Conservation (phyloP, 1,140 invertebrate species). For the Nasonia vitripennis region DNA sequence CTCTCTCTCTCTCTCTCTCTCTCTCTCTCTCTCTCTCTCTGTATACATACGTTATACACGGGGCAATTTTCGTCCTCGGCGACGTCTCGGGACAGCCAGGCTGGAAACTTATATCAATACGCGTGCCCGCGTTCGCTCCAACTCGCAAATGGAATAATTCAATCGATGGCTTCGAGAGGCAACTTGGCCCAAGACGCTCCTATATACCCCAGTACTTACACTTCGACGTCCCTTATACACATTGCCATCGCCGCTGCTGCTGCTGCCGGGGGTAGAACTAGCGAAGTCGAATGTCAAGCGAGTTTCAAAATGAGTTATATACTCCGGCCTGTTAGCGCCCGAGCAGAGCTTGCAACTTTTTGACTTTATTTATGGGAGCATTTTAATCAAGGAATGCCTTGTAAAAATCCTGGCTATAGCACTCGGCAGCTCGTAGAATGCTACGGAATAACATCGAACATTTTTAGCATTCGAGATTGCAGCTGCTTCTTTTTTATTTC, state of each 20-base stretch:
- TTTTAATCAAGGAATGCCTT: neutral
- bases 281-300: neutral
- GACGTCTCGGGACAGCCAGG: neutral
- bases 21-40: neutral
- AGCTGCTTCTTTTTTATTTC: neutral
- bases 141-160: conserved; percentile 41
- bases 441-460: neutral
- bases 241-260: neutral
- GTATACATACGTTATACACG: neutral
- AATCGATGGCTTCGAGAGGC: conserved; percentile 23
- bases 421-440: too few species aligned
- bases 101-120: conserved; percentile 25
- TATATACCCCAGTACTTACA: neutral
- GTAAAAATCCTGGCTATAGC: neutral
- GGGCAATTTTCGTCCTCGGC: neutral
- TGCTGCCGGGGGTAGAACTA: neutral
- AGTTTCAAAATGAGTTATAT: conserved; percentile 13
- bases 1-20: too few species aligned
- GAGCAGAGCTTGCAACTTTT: neutral
- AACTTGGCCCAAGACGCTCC: neutral
- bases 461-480: neutral
- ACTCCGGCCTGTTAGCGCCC: neutral
- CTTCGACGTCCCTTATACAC: neutral
- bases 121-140: neutral
- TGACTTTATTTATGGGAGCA: neutral